These are phyloP conservation scores for Atherix ibis DNA, from an alignment of 2,888 invertebrate species.

Conservation along the genomic window DNA sequence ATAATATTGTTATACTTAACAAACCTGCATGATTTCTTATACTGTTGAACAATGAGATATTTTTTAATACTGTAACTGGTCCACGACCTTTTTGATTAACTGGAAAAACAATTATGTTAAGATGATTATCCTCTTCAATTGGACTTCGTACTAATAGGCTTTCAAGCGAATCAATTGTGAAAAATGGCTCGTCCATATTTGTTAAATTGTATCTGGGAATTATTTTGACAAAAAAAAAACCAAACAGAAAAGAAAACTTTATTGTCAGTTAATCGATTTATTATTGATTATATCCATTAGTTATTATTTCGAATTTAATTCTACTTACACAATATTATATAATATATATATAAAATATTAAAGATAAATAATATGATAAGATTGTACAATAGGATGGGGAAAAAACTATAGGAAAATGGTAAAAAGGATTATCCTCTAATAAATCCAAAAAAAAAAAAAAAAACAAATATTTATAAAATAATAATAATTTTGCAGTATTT, in stretches of 20 bases:
- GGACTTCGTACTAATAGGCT: conserved; percentile 43
- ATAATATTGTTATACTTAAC: too few species aligned
- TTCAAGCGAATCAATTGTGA: conserved; percentile 12
- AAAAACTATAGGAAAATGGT: too few species aligned
- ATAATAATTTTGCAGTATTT: too few species aligned
- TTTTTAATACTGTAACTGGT: conserved; percentile 47
- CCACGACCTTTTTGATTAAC: conserved; percentile 62
- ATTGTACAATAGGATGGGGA: too few species aligned
- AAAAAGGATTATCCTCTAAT: too few species aligned
- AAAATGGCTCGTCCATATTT: conserved; percentile 13
- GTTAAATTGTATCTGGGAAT: conserved; percentile 12
- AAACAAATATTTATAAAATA: too few species aligned
- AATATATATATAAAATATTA: neutral
- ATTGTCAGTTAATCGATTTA: too few species aligned
- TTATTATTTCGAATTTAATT: too few species aligned
- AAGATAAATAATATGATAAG: neutral
- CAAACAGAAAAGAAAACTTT: too few species aligned
- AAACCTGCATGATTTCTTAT: conserved; percentile 8
- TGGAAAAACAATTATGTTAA: conserved; percentile 52
- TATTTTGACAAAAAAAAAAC: neutral
- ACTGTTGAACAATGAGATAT: conserved; percentile 36
- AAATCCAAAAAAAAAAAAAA: too few species aligned
- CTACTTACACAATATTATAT: neutral
- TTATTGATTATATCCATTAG: too few species aligned
- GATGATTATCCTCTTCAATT: conserved; percentile 55